Percentiles rank a stretch among this genome's conserved stretches.
phyloP scores from a whole-genome alignment of 2,888 invertebrate genomes.

The Pyrrhia umbra region DNA sequence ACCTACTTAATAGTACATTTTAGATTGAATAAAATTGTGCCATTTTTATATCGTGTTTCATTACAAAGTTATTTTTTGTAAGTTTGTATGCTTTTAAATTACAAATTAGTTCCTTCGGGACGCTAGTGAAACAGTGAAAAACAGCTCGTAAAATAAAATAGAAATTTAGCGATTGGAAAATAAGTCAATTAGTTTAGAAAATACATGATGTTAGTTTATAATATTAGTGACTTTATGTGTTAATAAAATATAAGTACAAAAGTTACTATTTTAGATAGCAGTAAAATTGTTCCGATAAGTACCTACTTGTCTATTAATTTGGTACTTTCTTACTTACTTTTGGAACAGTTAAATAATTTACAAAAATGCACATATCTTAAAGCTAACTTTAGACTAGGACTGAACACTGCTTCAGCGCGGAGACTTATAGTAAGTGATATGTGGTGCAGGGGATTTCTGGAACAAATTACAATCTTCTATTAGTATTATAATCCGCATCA shows the following conservation, averaged over 20 bases:
- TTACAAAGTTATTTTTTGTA: slow-evolving; percentile 30
- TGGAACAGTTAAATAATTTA: slow-evolving; percentile 39
- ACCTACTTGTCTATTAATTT: background rate
- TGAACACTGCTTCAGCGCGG: slow-evolving; percentile 50
- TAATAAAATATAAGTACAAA: too few species aligned
- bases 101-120: too few species aligned
- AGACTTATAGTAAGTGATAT: slow-evolving; percentile 65
- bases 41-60: slow-evolving; percentile 73
- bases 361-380: slow-evolving; percentile 34
- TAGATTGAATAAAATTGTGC: slow-evolving; percentile 83
- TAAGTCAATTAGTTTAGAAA: too few species aligned
- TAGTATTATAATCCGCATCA: background rate
- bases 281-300: background rate
- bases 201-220: too few species aligned
- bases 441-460: slow-evolving; percentile 71
- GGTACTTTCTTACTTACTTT: background rate
- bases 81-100: too few species aligned
- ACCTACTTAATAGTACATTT: slow-evolving; percentile 73
- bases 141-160: too few species aligned
- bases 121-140: too few species aligned
- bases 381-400: slow-evolving; percentile 49
- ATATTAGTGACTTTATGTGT: too few species aligned
- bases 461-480: slow-evolving; percentile 53
- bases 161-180: background rate
- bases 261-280: background rate